phyloP scores from a whole-genome alignment of 1,140 invertebrate genomes.

The Dreissena polymorpha region DNA sequence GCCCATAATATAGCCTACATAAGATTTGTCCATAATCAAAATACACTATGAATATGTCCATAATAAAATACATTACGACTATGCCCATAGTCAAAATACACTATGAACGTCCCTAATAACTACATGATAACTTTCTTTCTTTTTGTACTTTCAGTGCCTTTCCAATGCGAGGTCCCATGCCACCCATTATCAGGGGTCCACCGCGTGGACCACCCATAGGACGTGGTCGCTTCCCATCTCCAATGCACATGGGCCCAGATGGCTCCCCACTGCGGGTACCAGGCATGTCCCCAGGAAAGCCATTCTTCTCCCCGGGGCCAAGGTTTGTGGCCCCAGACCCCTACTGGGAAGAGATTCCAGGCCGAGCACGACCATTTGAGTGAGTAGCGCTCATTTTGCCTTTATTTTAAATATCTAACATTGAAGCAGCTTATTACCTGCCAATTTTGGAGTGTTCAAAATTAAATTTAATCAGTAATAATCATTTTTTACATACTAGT shows the following conservation, averaged over 20 bases:
- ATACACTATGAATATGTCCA: too few species aligned
- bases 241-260: slow-evolving; percentile 41
- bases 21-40: too few species aligned
- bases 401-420: too few species aligned
- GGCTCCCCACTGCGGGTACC: slow-evolving; percentile 30
- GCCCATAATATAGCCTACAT: too few species aligned
- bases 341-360: slow-evolving; percentile 37
- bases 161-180: slow-evolving; percentile 37
- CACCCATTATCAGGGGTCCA: slow-evolving; percentile 19
- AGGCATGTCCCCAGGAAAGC: slow-evolving; percentile 33
- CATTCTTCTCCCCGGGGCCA: slow-evolving; percentile 33
- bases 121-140: too few species aligned
- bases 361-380: not conserved
- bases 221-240: slow-evolving; percentile 17
- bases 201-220: slow-evolving; percentile 28
- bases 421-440: too few species aligned
- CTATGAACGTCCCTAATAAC: too few species aligned
- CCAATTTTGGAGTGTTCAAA: too few species aligned
- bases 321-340: slow-evolving; percentile 18
- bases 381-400: not conserved
- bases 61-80: too few species aligned
- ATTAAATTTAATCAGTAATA: too few species aligned
- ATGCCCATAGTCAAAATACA: too few species aligned
- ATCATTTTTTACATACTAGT: too few species aligned
- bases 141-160: slow-evolving; percentile 29